Evolutionary conservation across 1,140 invertebrate genomes (phyloP).

Genomic region (Mactra quadrangularis): DNA sequence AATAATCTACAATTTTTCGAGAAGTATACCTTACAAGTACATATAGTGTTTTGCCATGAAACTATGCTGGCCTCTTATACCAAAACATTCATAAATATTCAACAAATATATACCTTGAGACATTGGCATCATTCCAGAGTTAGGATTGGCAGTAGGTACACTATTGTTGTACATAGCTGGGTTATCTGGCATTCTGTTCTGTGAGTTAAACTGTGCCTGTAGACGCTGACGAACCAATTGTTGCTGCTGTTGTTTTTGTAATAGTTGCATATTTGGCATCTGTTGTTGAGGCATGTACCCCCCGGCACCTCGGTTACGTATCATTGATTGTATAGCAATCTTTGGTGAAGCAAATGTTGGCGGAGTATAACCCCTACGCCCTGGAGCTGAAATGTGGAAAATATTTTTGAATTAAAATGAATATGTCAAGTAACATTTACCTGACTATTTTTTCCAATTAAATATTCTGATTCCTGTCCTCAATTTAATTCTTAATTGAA

Average conservation of each 20-base stretch:
- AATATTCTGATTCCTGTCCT: no score
- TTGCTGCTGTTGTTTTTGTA: constrained; percentile 72
- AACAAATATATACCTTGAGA: constrained; percentile 58
- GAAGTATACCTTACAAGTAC: no score
- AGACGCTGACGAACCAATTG: constrained; percentile 68
- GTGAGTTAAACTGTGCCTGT: constrained; percentile 61
- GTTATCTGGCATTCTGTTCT: constrained; percentile 65
- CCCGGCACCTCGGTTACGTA: constrained; percentile 86
- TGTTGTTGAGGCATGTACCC: constrained; percentile 60
- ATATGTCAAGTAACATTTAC: constrained; percentile 74
- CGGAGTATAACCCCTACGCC: neutral
- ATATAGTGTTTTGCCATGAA: no score
- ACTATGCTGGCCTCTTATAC: no score
- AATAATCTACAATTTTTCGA: no score
- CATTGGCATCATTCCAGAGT: constrained; percentile 56
- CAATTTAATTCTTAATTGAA: no score
- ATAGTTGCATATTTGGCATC: constrained; percentile 69
- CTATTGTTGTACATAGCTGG: constrained; percentile 63
- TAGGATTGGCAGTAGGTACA: constrained; percentile 21
- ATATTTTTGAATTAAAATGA: neutral
- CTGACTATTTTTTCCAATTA: no score
- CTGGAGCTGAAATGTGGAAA: neutral
- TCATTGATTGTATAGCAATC: constrained; percentile 93
- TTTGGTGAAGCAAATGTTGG: constrained; percentile 85
- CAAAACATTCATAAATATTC: no score